Base-by-base conservation (phyloP, 1,140 invertebrate species). In the Cydia strobilella region DNA sequence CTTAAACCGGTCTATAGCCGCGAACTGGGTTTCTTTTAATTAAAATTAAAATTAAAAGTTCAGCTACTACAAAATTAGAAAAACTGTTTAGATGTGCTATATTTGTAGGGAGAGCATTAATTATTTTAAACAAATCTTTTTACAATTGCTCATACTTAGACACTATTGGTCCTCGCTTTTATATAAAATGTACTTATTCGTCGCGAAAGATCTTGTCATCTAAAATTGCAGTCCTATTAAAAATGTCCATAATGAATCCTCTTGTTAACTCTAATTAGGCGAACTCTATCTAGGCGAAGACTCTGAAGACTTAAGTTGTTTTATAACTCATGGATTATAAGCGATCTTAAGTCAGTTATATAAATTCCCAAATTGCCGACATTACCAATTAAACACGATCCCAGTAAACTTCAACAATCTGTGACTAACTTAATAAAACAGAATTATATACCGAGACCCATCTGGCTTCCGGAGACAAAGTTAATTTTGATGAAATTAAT, bases 401-500 rank as follows among this genome's bases (percentile, higher is more conserved):
- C 74, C 76, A 85, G 84, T 82, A 85, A 91, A 89, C 84, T 91
- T 86, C 76, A 80, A 84, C 84, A 86, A 86, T 85, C 80, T 84
- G 80, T 80, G 83, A 82, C 78, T 85, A 86, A 88, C 81, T 89
- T 90, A 91, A 90, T 91, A 88, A 89, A 90, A 87, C 80, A 84
- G 86, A 90, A 89, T 90, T 89, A 89, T 85, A 81, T 86, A 78
- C 88, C 85, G 88, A 82, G 85, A 84, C 85, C 87, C 88, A 89
- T 87, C 87, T 90, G 87, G 83, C 82, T 80, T 77, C 74, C 82
- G 81, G 81, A 86, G 89, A 87, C 88, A 89, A 89, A 91, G 85
- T 90, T 86, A 90, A 89, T 86, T 90, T 89, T 90, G 84, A 89
- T 86, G 84, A 87, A 89, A 91, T 88, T 90, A 89, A 79, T 87